Evolutionary conservation across 1,140 invertebrate genomes (phyloP).

Genomic region (Drosophila persimilis): DNA sequence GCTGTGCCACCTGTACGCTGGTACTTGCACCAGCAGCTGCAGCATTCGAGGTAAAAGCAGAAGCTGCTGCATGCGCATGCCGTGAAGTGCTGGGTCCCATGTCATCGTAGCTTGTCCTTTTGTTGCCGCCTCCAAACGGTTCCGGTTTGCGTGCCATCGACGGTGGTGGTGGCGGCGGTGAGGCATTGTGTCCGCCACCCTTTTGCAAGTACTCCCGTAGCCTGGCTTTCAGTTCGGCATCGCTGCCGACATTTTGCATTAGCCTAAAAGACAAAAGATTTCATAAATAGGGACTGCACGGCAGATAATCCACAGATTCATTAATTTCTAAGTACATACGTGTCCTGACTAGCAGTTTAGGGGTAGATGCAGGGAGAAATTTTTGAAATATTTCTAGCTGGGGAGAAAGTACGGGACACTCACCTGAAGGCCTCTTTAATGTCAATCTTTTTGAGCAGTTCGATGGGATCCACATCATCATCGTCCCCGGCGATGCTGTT

Average conservation of each 20-base stretch:
- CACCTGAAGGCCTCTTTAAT: slow-evolving; percentile 87
- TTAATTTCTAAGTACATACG: slow-evolving; percentile 36
- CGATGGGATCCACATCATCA: slow-evolving; percentile 72
- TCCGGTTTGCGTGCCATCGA: slow-evolving; percentile 1
- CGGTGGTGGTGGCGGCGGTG: slow-evolving; percentile 44
- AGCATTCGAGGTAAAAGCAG: not conserved
- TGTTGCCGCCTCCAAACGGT: not conserved
- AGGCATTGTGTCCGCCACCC: slow-evolving; percentile 24
- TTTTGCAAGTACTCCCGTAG: slow-evolving; percentile 40
- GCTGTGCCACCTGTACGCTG: slow-evolving; percentile 23
- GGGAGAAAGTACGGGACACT: slow-evolving; percentile 40
- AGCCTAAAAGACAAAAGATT: slow-evolving; percentile 49
- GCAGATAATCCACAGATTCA: not conserved
- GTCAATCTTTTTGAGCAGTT: slow-evolving; percentile 84
- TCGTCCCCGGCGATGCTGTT: no score
- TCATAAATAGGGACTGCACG: not conserved
- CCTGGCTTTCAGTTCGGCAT: slow-evolving; percentile 47
- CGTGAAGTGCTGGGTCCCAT: slow-evolving; percentile 56
- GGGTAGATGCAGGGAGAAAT: slow-evolving; percentile 4
- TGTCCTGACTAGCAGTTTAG: slow-evolving; percentile 30
- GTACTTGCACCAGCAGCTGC: slow-evolving; percentile 9
- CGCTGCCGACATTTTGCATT: slow-evolving; percentile 41
- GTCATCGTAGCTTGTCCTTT: slow-evolving; percentile 13
- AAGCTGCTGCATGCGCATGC: slow-evolving; percentile 39
- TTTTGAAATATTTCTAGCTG: not conserved